phyloP scores from a whole-genome alignment of 2,888 invertebrate genomes.

The Heliconius ismenius region DNA sequence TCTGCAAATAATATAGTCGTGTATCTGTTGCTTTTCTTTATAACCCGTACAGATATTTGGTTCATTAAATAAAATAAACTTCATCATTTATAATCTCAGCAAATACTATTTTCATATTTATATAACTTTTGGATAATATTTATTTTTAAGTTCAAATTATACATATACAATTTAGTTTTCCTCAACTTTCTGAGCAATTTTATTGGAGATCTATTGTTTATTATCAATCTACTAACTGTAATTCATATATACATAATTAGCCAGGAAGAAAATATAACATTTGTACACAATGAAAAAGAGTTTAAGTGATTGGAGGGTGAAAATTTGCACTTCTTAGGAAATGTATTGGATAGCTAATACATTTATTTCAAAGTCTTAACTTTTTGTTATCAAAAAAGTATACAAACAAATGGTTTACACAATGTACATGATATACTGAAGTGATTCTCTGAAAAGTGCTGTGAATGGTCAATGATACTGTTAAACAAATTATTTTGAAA shows the following conservation, averaged over 20 bases:
- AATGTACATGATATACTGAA: too few relatives aligned
- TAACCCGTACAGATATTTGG: constrained; percentile 1
- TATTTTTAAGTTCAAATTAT: not conserved
- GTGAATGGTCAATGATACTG: not conserved
- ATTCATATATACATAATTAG: not conserved
- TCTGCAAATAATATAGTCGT: constrained; percentile 62
- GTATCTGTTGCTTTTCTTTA: constrained; percentile 51
- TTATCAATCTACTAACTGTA: not conserved
- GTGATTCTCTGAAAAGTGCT: too few relatives aligned
- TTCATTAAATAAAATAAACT: not conserved
- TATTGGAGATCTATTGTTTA: not conserved
- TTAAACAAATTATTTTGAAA: too few relatives aligned
- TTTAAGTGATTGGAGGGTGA: not conserved
- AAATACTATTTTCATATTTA: not conserved
- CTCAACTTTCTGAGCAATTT: not conserved
- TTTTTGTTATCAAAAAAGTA: too few relatives aligned
- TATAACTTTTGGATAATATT: not conserved
- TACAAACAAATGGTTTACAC: too few relatives aligned
- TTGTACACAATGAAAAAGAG: not conserved
- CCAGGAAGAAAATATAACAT: not conserved
- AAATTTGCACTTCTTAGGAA: too few relatives aligned
- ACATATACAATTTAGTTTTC: not conserved
- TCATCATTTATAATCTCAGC: not conserved
- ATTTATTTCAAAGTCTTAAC: not conserved
- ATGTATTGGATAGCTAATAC: too few relatives aligned